Evolutionary conservation across 2,113 vertebrate genomes (phyloP).

Genomic region (Alexandromys fortis): DNA sequence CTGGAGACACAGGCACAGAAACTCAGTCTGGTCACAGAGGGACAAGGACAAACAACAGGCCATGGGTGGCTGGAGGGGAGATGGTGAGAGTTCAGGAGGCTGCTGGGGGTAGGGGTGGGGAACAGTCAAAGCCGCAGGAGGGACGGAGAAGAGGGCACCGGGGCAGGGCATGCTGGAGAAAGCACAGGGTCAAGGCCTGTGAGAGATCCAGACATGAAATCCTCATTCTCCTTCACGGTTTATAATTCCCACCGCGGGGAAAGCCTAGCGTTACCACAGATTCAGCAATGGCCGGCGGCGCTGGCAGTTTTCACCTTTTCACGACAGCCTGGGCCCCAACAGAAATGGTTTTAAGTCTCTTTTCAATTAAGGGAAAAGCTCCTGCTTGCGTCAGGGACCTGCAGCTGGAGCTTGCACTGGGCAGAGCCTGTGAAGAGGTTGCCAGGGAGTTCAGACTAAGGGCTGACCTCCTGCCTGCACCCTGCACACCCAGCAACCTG

Average conservation of each 20-base stretch:
- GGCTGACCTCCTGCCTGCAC: neutral
- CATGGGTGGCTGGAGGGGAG: too few relatives aligned
- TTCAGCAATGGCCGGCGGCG: neutral
- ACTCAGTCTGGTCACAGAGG: neutral
- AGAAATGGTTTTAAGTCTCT: slow-evolving; percentile 86
- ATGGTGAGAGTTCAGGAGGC: neutral
- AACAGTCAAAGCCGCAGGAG: neutral
- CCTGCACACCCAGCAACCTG: neutral
- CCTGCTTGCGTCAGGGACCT: slow-evolving; percentile 72
- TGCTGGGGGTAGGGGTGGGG: neutral
- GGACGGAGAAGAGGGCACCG: neutral
- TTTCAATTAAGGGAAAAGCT: slow-evolving; percentile 88
- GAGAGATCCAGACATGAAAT: slow-evolving; percentile 28
- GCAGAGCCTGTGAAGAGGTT: neutral
- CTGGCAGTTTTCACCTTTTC: slow-evolving; percentile 73
- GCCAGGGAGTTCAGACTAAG: neutral
- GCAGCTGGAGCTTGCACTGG: neutral
- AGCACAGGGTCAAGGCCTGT: neutral
- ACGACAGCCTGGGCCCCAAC: slow-evolving; percentile 63
- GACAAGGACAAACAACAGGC: neutral
- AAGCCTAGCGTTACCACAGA: slow-evolving; percentile 52
- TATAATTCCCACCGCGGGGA: slow-evolving; percentile 66
- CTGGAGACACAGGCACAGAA: neutral
- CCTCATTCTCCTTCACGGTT: slow-evolving; percentile 17
- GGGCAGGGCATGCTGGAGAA: neutral